These are phyloP conservation scores for Criorhina ranunculi DNA, from an alignment of 2,888 invertebrate species.

Conservation along the genomic window DNA sequence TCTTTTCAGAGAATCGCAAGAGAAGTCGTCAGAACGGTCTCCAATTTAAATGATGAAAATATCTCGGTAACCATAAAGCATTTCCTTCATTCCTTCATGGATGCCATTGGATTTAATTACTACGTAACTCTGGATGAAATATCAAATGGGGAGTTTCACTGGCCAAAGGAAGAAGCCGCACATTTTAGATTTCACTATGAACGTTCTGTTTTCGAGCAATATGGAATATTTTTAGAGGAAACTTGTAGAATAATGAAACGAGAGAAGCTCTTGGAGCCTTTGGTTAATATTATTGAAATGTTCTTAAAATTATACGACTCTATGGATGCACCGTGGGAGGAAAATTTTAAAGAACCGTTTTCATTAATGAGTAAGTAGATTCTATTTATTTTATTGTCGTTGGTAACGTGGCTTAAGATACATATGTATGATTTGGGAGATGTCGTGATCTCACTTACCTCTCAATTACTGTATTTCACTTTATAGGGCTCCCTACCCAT, in stretches of 20 bases:
- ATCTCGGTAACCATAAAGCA: constrained; percentile 13
- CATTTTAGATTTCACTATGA: constrained; percentile 28
- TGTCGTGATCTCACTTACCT: too few relatives aligned
- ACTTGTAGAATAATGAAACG: constrained; percentile 30
- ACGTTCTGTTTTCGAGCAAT: neutral
- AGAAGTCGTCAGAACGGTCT: constrained; percentile 4
- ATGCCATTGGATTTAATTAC: constrained; percentile 59
- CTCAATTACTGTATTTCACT: too few relatives aligned
- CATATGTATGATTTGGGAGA: too few relatives aligned
- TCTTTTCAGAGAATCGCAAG: constrained; percentile 51
- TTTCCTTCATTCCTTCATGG: constrained; percentile 60
- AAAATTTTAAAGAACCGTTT: constrained; percentile 48
- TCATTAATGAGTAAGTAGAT: constrained; percentile 53
- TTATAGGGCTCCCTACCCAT: too few relatives aligned
- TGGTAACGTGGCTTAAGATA: too few relatives aligned
- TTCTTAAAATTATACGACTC: constrained; percentile 37
- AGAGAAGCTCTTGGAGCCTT: neutral
- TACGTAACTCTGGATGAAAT: constrained; percentile 44
- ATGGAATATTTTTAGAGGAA: constrained; percentile 11
- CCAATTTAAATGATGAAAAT: constrained; percentile 1
- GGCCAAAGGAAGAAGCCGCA: constrained; percentile 24
- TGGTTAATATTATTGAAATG: constrained; percentile 16
- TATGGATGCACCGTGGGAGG: constrained; percentile 38
- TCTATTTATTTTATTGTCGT: too few relatives aligned
- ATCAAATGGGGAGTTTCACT: constrained; percentile 10